Conservation (phyloP, 37 sponge, comb jelly and placozoan genomes). For the Ephydatia muelleri region DNA sequence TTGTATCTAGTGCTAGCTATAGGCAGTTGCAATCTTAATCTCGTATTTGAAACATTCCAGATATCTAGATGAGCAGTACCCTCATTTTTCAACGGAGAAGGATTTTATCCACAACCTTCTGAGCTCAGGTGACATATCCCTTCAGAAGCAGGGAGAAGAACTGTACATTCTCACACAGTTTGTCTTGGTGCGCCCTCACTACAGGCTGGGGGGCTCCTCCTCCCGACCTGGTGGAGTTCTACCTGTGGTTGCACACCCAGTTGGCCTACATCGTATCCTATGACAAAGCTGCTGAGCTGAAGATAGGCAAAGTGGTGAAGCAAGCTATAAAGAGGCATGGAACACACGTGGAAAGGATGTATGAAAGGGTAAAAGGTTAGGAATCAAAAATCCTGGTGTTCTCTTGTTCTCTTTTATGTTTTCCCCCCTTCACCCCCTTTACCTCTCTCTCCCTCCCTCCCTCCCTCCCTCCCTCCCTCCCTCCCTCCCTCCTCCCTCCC, state of each 20-base stretch:
- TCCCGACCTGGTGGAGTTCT: slow-evolving; percentile 66
- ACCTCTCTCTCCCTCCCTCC: too few species aligned
- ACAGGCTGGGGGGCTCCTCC: slow-evolving; percentile 12
- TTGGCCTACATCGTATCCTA: slow-evolving; percentile 14
- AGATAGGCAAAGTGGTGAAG: background rate
- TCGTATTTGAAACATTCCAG: background rate
- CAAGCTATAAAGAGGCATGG: background rate
- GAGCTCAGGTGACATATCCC: background rate
- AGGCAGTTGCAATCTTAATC: too few species aligned
- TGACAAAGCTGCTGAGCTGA: slow-evolving; percentile 17
- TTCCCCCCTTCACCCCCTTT: too few species aligned
- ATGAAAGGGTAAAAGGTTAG: slow-evolving; percentile 51
- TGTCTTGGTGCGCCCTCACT: slow-evolving; percentile 15
- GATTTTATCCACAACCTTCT: background rate
- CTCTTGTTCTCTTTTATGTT: background rate
- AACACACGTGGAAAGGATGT: slow-evolving; percentile 12
- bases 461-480: too few species aligned
- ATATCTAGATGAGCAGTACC: slow-evolving; percentile 12
- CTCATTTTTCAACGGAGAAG: slow-evolving; percentile 3
- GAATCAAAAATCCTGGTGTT: background rate
- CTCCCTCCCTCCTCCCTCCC: too few species aligned
- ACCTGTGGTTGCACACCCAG: slow-evolving; percentile 67
- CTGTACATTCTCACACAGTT: slow-evolving; percentile 30
- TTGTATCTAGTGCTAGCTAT: too few species aligned
- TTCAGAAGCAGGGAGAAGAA: background rate